phyloP scores from a whole-genome alignment of 2,797 vertebrate genomes.

The Apodemus agrarius region DNA sequence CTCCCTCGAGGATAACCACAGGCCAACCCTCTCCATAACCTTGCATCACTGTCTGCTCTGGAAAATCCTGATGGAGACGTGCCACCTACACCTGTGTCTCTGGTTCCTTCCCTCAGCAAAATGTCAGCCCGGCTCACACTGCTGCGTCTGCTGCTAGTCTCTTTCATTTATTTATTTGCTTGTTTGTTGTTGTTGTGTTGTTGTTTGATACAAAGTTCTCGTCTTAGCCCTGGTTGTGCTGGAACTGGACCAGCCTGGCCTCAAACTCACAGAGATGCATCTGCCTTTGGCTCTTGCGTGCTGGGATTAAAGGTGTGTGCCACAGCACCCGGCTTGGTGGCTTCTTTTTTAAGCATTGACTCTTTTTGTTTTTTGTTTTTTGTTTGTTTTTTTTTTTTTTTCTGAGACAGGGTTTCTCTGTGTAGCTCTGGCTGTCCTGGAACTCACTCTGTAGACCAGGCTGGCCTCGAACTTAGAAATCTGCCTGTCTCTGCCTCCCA shows the following conservation, averaged over 20 bases:
- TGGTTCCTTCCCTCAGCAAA: neutral
- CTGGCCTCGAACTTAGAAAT: too few species aligned
- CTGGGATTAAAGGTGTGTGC: neutral
- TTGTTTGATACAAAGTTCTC: neutral
- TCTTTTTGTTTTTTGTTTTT: too few species aligned
- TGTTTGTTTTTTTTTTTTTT: too few species aligned
- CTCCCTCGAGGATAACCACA: neutral
- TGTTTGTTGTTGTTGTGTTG: neutral
- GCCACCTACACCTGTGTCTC: neutral
- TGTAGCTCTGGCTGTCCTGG: too few species aligned
- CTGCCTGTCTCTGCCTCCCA: too few species aligned
- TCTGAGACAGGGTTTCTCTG: too few species aligned
- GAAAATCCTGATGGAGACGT: neutral
- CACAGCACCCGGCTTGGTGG: neutral
- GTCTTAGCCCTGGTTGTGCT: neutral
- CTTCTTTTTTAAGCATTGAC: neutral
- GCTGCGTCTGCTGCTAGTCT: neutral
- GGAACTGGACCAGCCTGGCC: neutral
- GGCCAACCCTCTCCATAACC: neutral
- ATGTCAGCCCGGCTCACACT: neutral
- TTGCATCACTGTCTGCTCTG: neutral
- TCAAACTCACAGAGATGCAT: neutral
- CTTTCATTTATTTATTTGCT: neutral
- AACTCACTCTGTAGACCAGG: too few species aligned
- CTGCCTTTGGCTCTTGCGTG: neutral